Conservation (phyloP, 2,888 invertebrate species). For the Drosophila kambysellisi region DNA sequence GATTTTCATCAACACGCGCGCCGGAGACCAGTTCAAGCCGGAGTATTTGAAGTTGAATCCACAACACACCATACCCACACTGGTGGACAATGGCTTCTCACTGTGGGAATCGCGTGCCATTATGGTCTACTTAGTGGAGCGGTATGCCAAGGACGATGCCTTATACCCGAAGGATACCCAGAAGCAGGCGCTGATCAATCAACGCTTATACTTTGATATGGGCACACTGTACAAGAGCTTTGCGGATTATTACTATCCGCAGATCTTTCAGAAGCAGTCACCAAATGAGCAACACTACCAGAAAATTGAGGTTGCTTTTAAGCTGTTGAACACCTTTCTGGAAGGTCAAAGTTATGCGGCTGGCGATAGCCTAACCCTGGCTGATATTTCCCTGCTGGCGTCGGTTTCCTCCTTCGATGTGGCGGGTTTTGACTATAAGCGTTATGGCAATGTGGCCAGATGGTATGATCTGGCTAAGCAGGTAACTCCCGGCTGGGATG, state of each 20-base stretch:
- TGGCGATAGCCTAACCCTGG: conserved; percentile 90
- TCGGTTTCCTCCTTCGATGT: conserved; percentile 90
- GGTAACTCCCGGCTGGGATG: conserved; percentile 87
- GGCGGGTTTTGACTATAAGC: conserved; percentile 88
- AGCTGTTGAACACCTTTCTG: conserved; percentile 89
- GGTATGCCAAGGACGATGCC: conserved; percentile 91
- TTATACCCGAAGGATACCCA: conserved; percentile 91
- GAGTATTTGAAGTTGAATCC: conserved; percentile 91
- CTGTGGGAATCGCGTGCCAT: conserved; percentile 95
- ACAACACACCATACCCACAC: conserved; percentile 93
- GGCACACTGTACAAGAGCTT: conserved; percentile 90
- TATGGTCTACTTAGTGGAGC: conserved; percentile 91
- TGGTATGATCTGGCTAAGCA: conserved; percentile 87
- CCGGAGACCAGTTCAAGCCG: conserved; percentile 88
- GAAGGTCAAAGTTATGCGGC: conserved; percentile 89
- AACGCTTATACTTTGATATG: conserved; percentile 92
- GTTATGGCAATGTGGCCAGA: conserved; percentile 88
- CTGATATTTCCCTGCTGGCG: conserved; percentile 90
- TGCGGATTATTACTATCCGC: conserved; percentile 89
- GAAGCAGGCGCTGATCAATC: conserved; percentile 91
- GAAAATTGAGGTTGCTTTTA: conserved; percentile 89
- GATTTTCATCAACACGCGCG: conserved; percentile 86
- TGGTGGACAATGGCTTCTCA: conserved; percentile 92
- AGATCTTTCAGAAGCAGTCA: conserved; percentile 87
- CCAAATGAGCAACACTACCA: conserved; percentile 88